A percentile compares a stretch with the other conserved stretches of the same genome.
phyloP scores from a whole-genome alignment of 2,888 invertebrate genomes.

The Habroteleia sp. region DNA sequence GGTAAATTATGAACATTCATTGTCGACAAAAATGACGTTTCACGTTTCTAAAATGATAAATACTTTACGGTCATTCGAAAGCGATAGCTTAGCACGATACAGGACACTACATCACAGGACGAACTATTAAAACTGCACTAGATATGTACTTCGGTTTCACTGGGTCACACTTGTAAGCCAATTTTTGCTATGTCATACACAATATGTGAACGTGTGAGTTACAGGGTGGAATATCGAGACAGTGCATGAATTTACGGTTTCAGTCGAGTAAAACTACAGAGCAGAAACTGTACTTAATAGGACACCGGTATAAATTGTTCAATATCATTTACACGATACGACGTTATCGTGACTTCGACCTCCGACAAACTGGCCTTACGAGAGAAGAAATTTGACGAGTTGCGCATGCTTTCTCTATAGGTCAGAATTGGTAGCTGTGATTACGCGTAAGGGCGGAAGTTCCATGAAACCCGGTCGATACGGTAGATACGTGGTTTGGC shows the following conservation, averaged over 20 bases:
- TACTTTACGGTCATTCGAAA: neutral
- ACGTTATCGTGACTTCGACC: constrained; percentile 77
- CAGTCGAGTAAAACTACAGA: constrained; percentile 1
- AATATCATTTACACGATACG: constrained; percentile 64
- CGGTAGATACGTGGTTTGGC: constrained; percentile 67
- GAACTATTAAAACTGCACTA: constrained; percentile 37
- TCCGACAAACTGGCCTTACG: constrained; percentile 79
- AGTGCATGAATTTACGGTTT: neutral
- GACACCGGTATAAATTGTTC: constrained; percentile 64
- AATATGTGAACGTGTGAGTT: neutral
- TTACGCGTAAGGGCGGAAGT: constrained; percentile 64
- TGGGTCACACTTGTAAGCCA: constrained; percentile 47
- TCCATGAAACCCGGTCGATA: constrained; percentile 74
- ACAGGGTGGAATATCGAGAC: constrained; percentile 7
- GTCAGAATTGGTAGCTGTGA: constrained; percentile 62
- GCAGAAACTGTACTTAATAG: constrained; percentile 65
- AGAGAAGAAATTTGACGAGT: constrained; percentile 66
- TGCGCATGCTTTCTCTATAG: constrained; percentile 73
- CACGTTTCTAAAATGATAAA: too few species aligned
- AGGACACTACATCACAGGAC: constrained; percentile 13
- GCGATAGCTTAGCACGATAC: neutral
- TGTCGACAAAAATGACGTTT: neutral
- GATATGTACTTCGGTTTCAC: constrained; percentile 32
- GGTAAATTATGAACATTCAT: neutral
- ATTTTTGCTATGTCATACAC: constrained; percentile 12